Conservation (phyloP, 2,113 vertebrate genomes). For the Amblyornis subalaris region DNA sequence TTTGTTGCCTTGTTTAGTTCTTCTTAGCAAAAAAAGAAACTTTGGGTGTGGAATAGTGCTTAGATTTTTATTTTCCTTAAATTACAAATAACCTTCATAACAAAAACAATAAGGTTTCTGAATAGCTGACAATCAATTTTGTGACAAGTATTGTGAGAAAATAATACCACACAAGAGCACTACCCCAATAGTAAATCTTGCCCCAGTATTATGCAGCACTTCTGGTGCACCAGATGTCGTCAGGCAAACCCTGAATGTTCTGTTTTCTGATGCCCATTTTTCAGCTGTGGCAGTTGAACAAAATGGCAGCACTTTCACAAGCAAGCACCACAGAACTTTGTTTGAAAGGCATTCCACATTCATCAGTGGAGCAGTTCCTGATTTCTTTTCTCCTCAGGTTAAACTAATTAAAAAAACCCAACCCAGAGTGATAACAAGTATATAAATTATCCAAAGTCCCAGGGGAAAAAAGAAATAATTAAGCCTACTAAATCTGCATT, state of each 20-base stretch:
- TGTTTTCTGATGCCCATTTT: background rate
- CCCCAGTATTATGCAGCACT: background rate
- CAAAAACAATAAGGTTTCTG: background rate
- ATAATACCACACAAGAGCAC: background rate
- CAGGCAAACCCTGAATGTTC: background rate
- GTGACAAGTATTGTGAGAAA: background rate
- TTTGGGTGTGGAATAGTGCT: background rate
- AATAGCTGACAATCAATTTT: background rate
- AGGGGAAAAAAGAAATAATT: background rate
- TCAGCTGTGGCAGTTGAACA: background rate
- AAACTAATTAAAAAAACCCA: background rate
- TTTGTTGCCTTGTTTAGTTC: background rate
- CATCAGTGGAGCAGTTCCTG: background rate
- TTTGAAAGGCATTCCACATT: conserved; percentile 4
- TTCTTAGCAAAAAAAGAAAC: background rate
- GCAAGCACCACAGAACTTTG: background rate
- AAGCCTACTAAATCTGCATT: background rate
- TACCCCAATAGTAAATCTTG: background rate
- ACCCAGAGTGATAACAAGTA: background rate
- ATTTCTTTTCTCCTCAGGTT: background rate
- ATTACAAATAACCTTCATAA: background rate
- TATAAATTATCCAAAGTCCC: background rate
- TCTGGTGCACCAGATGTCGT: background rate
- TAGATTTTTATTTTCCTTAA: background rate
- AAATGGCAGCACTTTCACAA: background rate